These are phyloP conservation scores for Pholis gunnellus DNA, from an alignment of 2,113 vertebrate species.

Conservation along the genomic window DNA sequence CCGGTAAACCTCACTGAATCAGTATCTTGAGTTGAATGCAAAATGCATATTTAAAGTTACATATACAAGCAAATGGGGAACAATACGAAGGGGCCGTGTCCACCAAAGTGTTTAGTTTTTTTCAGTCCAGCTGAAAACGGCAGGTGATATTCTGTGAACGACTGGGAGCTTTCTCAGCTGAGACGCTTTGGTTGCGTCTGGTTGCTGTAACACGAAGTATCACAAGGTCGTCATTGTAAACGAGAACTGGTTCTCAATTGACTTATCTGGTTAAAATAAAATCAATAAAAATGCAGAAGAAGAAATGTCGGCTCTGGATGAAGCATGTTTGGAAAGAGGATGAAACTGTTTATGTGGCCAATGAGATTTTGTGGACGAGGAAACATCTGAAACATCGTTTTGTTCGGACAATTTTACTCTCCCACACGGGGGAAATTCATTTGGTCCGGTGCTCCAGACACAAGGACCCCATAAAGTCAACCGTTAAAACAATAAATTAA, in stretches of 20 bases:
- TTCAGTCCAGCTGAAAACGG: no score
- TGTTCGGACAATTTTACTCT: not conserved
- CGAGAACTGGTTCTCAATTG: no score
- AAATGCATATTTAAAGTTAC: not conserved
- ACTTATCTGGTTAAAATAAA: no score
- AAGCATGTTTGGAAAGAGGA: not conserved
- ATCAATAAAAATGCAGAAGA: no score
- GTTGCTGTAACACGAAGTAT: not conserved
- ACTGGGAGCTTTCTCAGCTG: not conserved
- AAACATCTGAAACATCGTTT: not conserved
- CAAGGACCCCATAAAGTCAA: no score
- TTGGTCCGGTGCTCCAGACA: no score
- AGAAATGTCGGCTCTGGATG: not conserved
- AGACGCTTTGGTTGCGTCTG: not conserved
- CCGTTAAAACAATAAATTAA: not conserved
- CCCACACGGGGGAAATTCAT: not conserved
- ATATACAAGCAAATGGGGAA: not conserved
- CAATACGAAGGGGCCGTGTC: not conserved
- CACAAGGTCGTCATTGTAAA: no score
- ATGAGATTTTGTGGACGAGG: not conserved
- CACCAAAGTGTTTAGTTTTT: no score
- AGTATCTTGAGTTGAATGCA: not conserved
- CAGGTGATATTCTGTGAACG: no score
- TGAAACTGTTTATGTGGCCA: not conserved
- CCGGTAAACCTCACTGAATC: not conserved